Conservation (phyloP, 2,888 invertebrate species). For the Drosophila helvetica region DNA sequence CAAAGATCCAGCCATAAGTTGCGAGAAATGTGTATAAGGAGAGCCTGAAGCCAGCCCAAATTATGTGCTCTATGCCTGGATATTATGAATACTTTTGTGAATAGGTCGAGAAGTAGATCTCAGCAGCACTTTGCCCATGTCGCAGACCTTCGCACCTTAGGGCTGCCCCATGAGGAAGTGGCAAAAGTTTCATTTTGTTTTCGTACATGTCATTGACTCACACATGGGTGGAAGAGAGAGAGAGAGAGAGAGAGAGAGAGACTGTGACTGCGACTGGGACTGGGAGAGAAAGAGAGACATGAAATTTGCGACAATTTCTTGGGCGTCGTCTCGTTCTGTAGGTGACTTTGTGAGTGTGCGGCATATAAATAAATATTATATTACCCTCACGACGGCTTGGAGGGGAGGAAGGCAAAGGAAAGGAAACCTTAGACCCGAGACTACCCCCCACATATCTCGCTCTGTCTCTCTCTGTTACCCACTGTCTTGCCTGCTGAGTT, state of each 20-base stretch:
- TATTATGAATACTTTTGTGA: too few relatives aligned
- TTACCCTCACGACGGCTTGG: conserved; percentile 53
- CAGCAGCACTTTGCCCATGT: not conserved
- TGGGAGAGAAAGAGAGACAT: conserved; percentile 16
- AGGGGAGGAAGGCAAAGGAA: not conserved
- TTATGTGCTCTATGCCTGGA: too few relatives aligned
- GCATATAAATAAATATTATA: conserved; percentile 72
- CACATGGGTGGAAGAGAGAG: conserved; percentile 10
- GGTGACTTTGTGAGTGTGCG: conserved; percentile 53
- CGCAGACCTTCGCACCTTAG: conserved; percentile 16
- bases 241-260: not conserved
- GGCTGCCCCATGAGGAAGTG: conserved; percentile 28
- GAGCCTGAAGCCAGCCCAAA: too few relatives aligned
- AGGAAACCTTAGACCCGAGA: conserved; percentile 67
- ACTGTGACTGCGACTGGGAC: too few relatives aligned
- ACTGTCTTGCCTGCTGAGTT: conserved; percentile 62
- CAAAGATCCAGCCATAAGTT: conserved; percentile 6
- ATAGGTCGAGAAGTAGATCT: too few relatives aligned
- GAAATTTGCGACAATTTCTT: conserved; percentile 47
- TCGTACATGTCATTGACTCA: conserved; percentile 43
- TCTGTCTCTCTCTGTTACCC: conserved; percentile 6
- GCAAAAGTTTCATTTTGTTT: conserved; percentile 36
- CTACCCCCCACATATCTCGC: too few relatives aligned
- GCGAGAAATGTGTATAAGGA: conserved; percentile 16
- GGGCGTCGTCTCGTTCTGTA: conserved; percentile 45